Conservation (phyloP, 2,888 invertebrate species). For the Agonopterix arenella region DNA sequence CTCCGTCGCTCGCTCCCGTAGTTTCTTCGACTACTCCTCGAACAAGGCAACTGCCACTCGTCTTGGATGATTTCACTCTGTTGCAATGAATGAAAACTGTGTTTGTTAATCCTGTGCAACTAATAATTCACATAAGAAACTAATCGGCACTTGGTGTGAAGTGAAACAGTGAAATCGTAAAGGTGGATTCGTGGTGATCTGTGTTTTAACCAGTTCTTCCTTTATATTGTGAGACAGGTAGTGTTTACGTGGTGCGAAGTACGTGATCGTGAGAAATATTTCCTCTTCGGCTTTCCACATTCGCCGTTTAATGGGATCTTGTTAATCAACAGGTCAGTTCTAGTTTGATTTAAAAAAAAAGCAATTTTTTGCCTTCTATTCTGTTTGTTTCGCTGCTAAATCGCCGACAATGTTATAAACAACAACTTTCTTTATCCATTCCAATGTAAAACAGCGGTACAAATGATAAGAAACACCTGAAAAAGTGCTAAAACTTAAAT, state of each 20-base stretch:
- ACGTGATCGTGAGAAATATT: conserved; percentile 38
- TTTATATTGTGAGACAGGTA: conserved; percentile 59
- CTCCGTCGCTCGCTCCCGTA: conserved; percentile 47
- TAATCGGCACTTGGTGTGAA: conserved; percentile 35
- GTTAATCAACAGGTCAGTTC: conserved; percentile 63
- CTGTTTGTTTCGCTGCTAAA: background rate
- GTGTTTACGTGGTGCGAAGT: conserved; percentile 67
- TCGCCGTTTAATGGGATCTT: conserved; percentile 71
- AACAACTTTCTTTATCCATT: no score
- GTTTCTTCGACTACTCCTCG: conserved; percentile 36
- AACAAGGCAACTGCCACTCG: conserved; percentile 48
- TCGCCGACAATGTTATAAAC: no score
- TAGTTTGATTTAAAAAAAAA: conserved; percentile 10
- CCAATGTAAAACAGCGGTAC: no score
- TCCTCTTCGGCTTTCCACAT: conserved; percentile 43
- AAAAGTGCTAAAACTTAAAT: no score
- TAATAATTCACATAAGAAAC: conserved; percentile 42
- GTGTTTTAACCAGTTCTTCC: conserved; percentile 57
- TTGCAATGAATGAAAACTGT: conserved; percentile 62
- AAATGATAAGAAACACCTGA: no score
- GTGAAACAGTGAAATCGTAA: conserved; percentile 51
- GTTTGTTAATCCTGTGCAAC: conserved; percentile 43
- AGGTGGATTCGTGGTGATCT: conserved; percentile 63
- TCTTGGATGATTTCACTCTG: conserved; percentile 55
- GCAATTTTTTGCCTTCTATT: conserved; percentile 4